These are phyloP conservation scores for Stenodema calcarata DNA, from an alignment of 2,888 invertebrate species.

Conservation along the genomic window DNA sequence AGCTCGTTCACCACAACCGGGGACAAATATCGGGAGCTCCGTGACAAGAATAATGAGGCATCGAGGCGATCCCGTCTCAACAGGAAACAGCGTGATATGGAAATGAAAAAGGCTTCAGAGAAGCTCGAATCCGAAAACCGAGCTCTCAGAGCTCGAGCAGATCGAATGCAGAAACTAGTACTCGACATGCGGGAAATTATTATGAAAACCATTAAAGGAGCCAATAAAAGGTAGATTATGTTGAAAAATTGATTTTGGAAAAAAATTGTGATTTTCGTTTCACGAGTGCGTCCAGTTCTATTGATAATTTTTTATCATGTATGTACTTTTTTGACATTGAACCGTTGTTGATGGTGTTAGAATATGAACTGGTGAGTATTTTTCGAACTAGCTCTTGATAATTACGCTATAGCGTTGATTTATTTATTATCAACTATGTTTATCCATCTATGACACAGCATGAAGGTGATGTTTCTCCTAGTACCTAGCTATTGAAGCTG, in stretches of 20 bases:
- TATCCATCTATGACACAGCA: neutral
- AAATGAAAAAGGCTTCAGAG: conserved; percentile 66
- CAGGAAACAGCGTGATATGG: conserved; percentile 69
- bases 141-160: conserved; percentile 70
- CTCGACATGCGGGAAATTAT: conserved; percentile 59
- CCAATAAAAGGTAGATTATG: neutral
- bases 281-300: neutral
- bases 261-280: neutral
- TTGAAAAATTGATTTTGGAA: neutral
- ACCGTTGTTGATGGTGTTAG: neutral
- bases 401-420: neutral
- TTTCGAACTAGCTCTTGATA: neutral
- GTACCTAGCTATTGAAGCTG: neutral
- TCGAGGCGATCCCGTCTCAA: conserved; percentile 77
- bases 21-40: conserved; percentile 70
- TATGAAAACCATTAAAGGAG: conserved; percentile 37
- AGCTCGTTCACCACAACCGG: conserved; percentile 21
- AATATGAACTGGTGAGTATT: conserved; percentile 1
- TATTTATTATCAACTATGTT: neutral
- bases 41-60: conserved; percentile 81
- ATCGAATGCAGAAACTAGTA: conserved; percentile 73
- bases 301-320: neutral
- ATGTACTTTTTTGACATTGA: neutral
- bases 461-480: neutral
- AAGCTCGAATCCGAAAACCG: conserved; percentile 71